Conservation (phyloP, 2,113 vertebrate genomes). For the Notarius lentiginosus region DNA sequence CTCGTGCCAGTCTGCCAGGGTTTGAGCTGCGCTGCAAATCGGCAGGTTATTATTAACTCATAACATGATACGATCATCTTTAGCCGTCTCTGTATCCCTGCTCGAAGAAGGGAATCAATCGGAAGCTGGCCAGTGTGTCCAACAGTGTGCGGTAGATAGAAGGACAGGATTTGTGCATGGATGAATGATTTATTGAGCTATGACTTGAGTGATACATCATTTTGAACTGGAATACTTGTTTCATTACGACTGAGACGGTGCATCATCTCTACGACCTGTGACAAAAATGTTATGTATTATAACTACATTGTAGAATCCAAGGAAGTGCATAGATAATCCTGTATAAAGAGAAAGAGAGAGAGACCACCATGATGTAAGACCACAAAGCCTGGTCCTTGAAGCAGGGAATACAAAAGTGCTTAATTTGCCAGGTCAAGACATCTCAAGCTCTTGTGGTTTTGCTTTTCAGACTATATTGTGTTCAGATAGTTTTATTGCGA, state of each 20-base stretch:
- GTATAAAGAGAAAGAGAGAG: conserved; percentile 45
- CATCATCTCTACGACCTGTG: background rate
- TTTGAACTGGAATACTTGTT: background rate
- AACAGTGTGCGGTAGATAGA: conserved; percentile 3
- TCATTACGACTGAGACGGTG: background rate
- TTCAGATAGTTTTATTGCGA: background rate
- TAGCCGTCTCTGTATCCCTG: conserved; percentile 24
- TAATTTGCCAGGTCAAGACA: conserved; percentile 64
- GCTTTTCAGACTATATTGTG: conserved; percentile 16
- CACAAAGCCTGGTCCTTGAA: conserved; percentile 62
- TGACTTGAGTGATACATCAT: background rate
- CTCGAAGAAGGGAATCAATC: conserved; percentile 34
- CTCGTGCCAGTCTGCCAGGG: conserved; percentile 24
- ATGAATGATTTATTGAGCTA: conserved; percentile 16
- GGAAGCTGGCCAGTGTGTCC: conserved; percentile 2
- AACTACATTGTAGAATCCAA: background rate
- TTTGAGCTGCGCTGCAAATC: conserved; percentile 42
- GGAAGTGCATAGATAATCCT: background rate
- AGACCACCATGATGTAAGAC: conserved; percentile 57
- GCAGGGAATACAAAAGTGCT: conserved; percentile 62
- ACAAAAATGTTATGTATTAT: background rate
- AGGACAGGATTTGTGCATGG: background rate
- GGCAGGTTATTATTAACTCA: conserved; percentile 54
- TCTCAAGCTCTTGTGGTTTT: conserved; percentile 6
- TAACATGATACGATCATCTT: conserved; percentile 43